These are phyloP conservation scores for Orbicella faveolata DNA, from an alignment of 64 coral and sea anemone genomes.

Conservation along the genomic window DNA sequence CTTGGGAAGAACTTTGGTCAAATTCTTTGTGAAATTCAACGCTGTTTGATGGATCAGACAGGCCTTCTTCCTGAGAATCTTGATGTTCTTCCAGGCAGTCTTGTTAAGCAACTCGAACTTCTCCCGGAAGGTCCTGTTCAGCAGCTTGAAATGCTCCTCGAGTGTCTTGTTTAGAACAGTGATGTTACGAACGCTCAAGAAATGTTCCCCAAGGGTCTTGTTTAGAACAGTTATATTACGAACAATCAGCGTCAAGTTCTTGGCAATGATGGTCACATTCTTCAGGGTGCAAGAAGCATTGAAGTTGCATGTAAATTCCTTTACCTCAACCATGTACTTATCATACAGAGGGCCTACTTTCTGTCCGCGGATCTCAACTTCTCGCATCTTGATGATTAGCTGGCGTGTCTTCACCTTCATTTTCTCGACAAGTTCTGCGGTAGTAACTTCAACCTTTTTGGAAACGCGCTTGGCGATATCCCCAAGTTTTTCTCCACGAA, in stretches of 20 bases:
- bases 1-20: slow-evolving; percentile 42
- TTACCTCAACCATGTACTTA: slow-evolving; percentile 44
- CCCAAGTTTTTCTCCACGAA: slow-evolving; percentile 56
- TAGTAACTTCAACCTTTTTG: slow-evolving; percentile 38
- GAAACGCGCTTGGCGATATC: slow-evolving; percentile 46
- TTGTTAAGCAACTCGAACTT: slow-evolving; percentile 46
- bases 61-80: neutral
- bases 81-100: slow-evolving; percentile 21
- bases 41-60: neutral
- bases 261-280: slow-evolving; percentile 44
- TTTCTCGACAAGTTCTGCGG: slow-evolving; percentile 51
- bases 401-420: slow-evolving; percentile 52
- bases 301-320: slow-evolving; percentile 69
- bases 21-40: slow-evolving; percentile 50
- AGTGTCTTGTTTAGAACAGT: slow-evolving; percentile 70
- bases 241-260: slow-evolving; percentile 28
- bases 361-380: slow-evolving; percentile 60
- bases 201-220: slow-evolving; percentile 62
- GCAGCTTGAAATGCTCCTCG: slow-evolving; percentile 30
- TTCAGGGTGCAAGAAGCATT: slow-evolving; percentile 67
- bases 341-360: slow-evolving; percentile 75
- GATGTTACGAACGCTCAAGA: slow-evolving; percentile 35
- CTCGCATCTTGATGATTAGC: slow-evolving; percentile 54
- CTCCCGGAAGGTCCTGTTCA: slow-evolving; percentile 65
- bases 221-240: slow-evolving; percentile 53